phyloP scores from a whole-genome alignment of 2,113 vertebrate species.

The Rhabdomys dilectus region DNA sequence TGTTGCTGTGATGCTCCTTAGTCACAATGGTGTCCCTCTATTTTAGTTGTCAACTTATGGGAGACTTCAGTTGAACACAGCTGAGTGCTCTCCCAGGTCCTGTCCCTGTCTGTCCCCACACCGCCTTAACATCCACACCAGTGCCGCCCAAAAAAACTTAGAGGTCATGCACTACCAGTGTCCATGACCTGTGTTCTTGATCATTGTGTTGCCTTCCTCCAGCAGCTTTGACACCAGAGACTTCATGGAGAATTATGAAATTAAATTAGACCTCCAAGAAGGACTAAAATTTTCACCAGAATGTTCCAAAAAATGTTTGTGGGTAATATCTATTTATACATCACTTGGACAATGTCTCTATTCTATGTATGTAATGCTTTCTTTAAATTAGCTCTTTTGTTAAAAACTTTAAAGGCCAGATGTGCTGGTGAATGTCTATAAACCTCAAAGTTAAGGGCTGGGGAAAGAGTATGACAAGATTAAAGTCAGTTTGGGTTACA shows the following conservation, averaged over 20 bases:
- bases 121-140: not conserved
- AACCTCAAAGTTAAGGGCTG: not conserved
- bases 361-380: not conserved
- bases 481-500: not conserved
- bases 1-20: accelerated
- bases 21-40: no score
- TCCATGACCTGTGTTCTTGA: not conserved
- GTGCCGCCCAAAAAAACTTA: not conserved
- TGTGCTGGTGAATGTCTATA: not conserved
- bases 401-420: not conserved
- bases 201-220: not conserved
- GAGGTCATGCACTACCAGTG: not conserved
- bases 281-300: not conserved
- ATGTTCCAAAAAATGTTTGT: not conserved
- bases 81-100: not conserved
- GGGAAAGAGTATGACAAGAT: not conserved
- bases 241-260: not conserved
- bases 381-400: not conserved
- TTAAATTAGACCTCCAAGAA: slow-evolving; percentile 9
- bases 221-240: not conserved
- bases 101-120: no score
- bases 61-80: no score
- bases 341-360: not conserved
- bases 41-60: not conserved
- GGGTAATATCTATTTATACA: not conserved